Evolutionary conservation across 2,113 vertebrate genomes (phyloP).

Genomic region (Excalfactoria chinensis): DNA sequence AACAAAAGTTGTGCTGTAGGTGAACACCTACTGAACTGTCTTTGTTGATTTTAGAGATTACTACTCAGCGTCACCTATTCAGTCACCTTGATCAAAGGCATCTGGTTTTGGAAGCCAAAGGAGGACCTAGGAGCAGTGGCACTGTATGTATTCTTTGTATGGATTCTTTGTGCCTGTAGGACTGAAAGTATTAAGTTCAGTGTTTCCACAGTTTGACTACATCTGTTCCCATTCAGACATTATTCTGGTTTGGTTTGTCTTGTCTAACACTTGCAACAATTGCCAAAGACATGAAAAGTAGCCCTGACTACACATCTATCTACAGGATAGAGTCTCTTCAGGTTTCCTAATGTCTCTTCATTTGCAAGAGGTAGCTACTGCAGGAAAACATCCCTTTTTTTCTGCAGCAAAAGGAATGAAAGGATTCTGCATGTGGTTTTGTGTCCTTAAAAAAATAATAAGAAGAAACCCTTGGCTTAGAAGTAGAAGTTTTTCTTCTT

Average conservation of each 20-base stretch:
- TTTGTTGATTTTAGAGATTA: neutral
- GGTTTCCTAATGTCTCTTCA: neutral
- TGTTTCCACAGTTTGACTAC: neutral
- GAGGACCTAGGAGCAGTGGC: neutral
- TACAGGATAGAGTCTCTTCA: neutral
- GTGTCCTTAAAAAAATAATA: neutral
- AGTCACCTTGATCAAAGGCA: neutral
- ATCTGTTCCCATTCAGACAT: neutral
- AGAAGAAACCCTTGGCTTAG: neutral
- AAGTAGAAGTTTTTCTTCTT: slow-evolving; percentile 28
- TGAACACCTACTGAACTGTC: neutral
- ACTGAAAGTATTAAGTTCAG: neutral
- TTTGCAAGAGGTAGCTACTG: neutral
- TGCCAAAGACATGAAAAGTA: neutral
- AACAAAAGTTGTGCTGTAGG: neutral
- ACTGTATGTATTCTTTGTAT: too few relatives aligned
- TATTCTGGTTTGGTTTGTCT: neutral
- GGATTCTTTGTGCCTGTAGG: too few relatives aligned
- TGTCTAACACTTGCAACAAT: neutral
- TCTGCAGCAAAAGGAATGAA: neutral
- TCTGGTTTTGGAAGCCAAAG: neutral
- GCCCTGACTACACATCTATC: neutral
- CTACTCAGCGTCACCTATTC: neutral
- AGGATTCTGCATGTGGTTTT: neutral
- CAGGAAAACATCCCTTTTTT: neutral